phyloP scores from a whole-genome alignment of 2,113 vertebrate species.

The Ia io region DNA sequence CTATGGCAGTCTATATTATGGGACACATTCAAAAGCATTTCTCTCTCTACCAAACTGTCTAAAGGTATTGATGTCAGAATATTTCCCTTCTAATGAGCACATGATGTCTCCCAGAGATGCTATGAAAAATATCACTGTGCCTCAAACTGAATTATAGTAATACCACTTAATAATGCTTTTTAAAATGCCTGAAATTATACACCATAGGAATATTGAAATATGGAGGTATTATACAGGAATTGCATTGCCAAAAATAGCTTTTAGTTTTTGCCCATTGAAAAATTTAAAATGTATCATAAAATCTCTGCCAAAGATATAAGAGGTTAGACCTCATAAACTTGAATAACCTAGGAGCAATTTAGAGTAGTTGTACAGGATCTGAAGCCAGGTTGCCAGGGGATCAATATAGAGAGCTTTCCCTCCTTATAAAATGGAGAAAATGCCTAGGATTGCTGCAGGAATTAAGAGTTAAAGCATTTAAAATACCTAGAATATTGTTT shows the following conservation, averaged over 20 bases:
- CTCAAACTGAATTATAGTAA: conserved; percentile 53
- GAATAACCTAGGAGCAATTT: not conserved
- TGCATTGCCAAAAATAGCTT: not conserved
- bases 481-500: not conserved
- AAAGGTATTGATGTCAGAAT: conserved; percentile 63
- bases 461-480: not conserved
- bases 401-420: accelerated
- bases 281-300: conserved; percentile 16
- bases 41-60: conserved; percentile 41
- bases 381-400: not conserved
- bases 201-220: conserved; percentile 38
- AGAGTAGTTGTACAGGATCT: not conserved
- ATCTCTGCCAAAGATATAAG: not conserved
- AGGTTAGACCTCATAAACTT: not conserved
- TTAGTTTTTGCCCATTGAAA: not conserved
- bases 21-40: conserved; percentile 41
- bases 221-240: not conserved
- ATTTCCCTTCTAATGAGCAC: conserved; percentile 61
- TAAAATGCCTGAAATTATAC: conserved; percentile 58
- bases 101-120: conserved; percentile 49
- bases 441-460: not conserved
- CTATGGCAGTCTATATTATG: conserved; percentile 42
- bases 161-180: conserved; percentile 56
- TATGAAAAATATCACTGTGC: conserved; percentile 51
- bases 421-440: not conserved